Evolutionary conservation across 1,140 invertebrate genomes (phyloP).

Genomic region (Telenomus remus): DNA sequence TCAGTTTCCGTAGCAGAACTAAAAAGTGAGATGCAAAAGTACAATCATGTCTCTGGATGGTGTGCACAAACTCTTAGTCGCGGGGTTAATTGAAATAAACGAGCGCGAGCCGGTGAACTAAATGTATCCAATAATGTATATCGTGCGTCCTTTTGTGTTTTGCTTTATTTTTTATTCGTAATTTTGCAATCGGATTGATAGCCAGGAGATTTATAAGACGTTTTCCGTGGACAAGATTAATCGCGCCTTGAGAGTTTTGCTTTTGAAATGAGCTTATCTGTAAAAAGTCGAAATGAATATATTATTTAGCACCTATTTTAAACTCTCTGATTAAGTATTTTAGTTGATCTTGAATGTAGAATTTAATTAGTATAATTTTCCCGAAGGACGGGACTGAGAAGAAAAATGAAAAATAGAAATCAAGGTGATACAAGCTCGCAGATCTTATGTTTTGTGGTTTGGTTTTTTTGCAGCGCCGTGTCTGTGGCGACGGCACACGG

Average conservation of each 20-base stretch:
- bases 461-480: slow-evolving; percentile 79
- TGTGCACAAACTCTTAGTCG: slow-evolving; percentile 2
- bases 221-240: too few relatives aligned
- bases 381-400: not conserved
- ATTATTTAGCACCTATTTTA: too few relatives aligned
- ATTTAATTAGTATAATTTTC: not conserved
- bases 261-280: too few relatives aligned
- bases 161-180: not conserved
- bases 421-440: not conserved
- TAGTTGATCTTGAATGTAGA: too few relatives aligned
- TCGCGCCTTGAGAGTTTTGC: too few relatives aligned
- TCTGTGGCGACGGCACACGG: slow-evolving; percentile 91
- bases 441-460: not conserved
- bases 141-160: slow-evolving; percentile 2
- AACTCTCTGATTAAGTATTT: too few relatives aligned
- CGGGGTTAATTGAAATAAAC: slow-evolving; percentile 27
- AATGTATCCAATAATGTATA: slow-evolving; percentile 12
- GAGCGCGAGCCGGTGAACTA: slow-evolving; percentile 9
- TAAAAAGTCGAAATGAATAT: too few relatives aligned
- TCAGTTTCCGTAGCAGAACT: slow-evolving; percentile 25
- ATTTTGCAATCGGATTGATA: too few relatives aligned
- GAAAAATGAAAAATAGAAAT: not conserved
- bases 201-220: too few relatives aligned
- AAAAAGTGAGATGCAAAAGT: not conserved
- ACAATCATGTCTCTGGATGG: too few relatives aligned